Conservation (phyloP, 2,888 invertebrate genomes). For the Malthinus flaveolus region DNA sequence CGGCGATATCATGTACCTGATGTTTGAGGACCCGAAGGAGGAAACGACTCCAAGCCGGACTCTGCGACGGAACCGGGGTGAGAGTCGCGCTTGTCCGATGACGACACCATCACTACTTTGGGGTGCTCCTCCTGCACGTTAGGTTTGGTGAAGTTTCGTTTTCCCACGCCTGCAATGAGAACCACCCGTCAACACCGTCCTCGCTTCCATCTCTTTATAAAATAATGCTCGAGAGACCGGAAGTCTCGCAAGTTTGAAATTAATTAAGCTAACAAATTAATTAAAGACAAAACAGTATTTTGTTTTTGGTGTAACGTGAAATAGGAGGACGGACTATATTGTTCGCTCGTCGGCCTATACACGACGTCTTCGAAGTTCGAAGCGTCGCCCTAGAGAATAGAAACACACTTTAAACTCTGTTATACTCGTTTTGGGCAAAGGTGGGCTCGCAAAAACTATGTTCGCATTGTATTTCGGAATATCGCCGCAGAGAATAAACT, state of each 20-base stretch:
- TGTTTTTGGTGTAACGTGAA: conserved; percentile 26
- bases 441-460: conserved; percentile 48
- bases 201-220: conserved; percentile 26
- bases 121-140: conserved; percentile 50
- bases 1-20: conserved; percentile 46
- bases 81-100: conserved; percentile 48
- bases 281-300: conserved; percentile 29
- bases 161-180: conserved; percentile 52
- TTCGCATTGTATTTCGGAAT: conserved; percentile 50
- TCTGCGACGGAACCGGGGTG: conserved; percentile 44
- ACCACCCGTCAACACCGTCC: conserved; percentile 45
- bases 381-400: conserved; percentile 46
- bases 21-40: conserved; percentile 55
- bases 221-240: conserved; percentile 20
- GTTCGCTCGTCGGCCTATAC: conserved; percentile 38
- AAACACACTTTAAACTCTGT: conserved; percentile 47
- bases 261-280: conserved; percentile 31
- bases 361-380: conserved; percentile 41
- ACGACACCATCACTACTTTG: conserved; percentile 52
- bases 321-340: conserved; percentile 33
- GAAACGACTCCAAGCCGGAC: conserved; percentile 55
- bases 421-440: conserved; percentile 43
- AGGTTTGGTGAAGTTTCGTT: conserved; percentile 51
- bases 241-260: conserved; percentile 17
- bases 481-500: conserved; percentile 52